phyloP scores from a whole-genome alignment of 2,113 vertebrate genomes.

The Mustela nigripes region DNA sequence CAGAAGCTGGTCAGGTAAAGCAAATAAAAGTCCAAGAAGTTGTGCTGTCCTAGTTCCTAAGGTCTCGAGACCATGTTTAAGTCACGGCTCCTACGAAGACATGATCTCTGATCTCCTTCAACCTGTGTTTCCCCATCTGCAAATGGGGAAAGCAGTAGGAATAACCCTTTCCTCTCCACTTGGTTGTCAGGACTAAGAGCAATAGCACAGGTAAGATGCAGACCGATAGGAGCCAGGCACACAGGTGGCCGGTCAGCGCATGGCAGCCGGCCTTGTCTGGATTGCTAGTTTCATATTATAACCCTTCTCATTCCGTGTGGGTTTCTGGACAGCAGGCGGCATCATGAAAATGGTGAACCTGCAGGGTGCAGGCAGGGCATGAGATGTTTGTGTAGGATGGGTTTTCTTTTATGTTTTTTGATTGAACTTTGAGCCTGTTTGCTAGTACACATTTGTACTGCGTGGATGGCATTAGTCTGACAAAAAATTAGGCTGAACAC shows the following conservation, averaged over 20 bases:
- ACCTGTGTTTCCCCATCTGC: background rate
- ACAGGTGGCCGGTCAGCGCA: accelerated
- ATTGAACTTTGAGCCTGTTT: background rate
- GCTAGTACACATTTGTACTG: background rate
- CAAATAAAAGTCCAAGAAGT: background rate
- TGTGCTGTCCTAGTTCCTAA: background rate
- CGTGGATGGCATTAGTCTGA: background rate
- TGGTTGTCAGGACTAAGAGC: background rate
- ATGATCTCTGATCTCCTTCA: background rate
- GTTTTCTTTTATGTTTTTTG: background rate
- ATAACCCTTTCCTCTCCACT: background rate
- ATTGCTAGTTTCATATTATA: background rate
- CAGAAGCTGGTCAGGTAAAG: background rate
- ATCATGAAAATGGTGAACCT: no score
- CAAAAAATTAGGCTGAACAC: background rate
- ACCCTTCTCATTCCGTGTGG: background rate
- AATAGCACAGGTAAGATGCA: accelerated
- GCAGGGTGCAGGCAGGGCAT: no score
- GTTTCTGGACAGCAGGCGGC: background rate
- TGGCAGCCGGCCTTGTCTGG: background rate
- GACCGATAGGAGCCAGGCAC: no score
- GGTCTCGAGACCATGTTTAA: background rate
- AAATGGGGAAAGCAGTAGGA: background rate
- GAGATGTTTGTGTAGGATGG: background rate
- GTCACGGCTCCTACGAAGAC: background rate